Conservation (phyloP, 2,113 vertebrate species). For the Corythaeola cristata region DNA sequence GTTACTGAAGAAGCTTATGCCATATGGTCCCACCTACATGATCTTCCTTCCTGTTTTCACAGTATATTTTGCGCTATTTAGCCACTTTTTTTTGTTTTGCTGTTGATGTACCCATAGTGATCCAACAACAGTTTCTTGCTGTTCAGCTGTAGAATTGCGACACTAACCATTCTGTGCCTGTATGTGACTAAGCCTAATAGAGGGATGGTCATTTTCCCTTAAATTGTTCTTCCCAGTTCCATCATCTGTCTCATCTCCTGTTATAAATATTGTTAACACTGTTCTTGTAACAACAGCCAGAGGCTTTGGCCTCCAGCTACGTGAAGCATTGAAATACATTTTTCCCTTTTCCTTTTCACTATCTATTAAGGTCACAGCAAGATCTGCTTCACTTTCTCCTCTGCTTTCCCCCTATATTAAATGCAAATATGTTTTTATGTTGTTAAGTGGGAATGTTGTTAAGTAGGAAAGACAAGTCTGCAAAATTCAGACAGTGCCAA, state of each 20-base stretch:
- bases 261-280: background rate
- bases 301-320: background rate
- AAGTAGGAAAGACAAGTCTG: slow-evolving; percentile 20
- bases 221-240: background rate
- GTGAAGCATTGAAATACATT: background rate
- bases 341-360: background rate
- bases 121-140: slow-evolving; percentile 8
- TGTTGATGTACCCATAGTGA: background rate
- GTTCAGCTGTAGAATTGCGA: background rate
- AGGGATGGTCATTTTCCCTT: background rate
- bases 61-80: slow-evolving; percentile 65
- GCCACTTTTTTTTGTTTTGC: slow-evolving; percentile 61
- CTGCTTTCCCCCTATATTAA: background rate
- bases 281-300: background rate
- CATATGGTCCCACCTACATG: slow-evolving; percentile 61
- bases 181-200: background rate
- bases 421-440: slow-evolving; percentile 25
- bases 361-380: background rate
- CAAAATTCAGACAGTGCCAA: background rate
- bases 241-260: background rate
- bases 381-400: background rate
- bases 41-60: slow-evolving; percentile 65
- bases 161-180: background rate
- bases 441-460: slow-evolving; percentile 15
- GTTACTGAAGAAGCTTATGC: background rate